Evolutionary conservation across 2,888 invertebrate species (phyloP).

Genomic region (Troglohyphantes excavatus): DNA sequence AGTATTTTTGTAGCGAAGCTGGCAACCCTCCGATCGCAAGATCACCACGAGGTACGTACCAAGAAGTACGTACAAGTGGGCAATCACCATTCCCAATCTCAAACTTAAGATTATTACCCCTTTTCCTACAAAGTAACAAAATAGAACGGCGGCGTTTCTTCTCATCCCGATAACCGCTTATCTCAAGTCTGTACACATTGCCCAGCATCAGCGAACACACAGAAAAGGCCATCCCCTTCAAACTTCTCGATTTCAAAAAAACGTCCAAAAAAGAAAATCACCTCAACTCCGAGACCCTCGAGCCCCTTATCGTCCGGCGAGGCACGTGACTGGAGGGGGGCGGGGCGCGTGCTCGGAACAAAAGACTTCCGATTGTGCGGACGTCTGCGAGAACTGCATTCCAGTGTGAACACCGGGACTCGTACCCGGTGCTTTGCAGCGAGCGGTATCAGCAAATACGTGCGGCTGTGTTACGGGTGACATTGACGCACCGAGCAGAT

Average conservation of each 20-base stretch:
- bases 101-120: too few relatives aligned
- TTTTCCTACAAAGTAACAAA: not conserved
- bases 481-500: constrained; percentile 38
- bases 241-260: not conserved
- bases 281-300: not conserved
- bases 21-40: too few relatives aligned
- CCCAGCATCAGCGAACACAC: not conserved
- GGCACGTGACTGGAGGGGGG: constrained; percentile 64
- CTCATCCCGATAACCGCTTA: not conserved
- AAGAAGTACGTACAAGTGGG: too few relatives aligned
- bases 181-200: too few relatives aligned
- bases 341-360: constrained; percentile 69
- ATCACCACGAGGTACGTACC: too few relatives aligned
- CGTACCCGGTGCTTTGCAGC: not conserved
- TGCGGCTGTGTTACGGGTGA: constrained; percentile 51
- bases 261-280: not conserved
- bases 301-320: not conserved
- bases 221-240: not conserved
- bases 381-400: constrained; percentile 30
- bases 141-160: not conserved
- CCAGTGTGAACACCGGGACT: too few relatives aligned
- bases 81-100: too few relatives aligned
- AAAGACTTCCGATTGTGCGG: constrained; percentile 45
- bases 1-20: too few relatives aligned
- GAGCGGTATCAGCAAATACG: constrained; percentile 67